Base-by-base conservation (phyloP, 2,888 invertebrate species). In the Rutpela maculata region DNA sequence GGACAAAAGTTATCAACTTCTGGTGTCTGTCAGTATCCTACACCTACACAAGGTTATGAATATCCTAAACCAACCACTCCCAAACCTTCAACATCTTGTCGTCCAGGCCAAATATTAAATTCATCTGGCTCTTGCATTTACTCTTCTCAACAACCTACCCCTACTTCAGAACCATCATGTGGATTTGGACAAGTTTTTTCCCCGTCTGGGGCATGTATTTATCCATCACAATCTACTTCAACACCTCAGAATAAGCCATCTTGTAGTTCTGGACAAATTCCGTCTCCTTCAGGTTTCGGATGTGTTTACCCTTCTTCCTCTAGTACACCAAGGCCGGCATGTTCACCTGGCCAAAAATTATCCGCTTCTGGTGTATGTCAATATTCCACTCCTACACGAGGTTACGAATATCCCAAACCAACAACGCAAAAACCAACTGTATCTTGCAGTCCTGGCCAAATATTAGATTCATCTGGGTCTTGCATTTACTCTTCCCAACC, bases 241-340 rank as follows among this genome's bases (percentile, higher is more conserved):
- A 75, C 50, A 69, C 77, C 72, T 11, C 19, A 18, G 35, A 0
- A 11, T n/a, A 63, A 22, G 19, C 62, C 62, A 15, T 7, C 62
- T 26, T 62, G 62, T 26, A 12, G 26, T 31, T 31, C 63, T 19
- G 81, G 80, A 17, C 79, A 82, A 75, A 57, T 81, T 12, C 72
- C 65, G 10, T 76, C 77, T 6, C 19, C 78, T 7, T 71, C 74
- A 3, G 78, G 79, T 22, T 66, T 76, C 38, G 26, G 74, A 17
- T 84, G 84, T 78, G 78, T 79, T 62, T 82, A 70, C 71, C 74
- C 79, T 26, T 57, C 77, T 72, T 78, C 78, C 69, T 78, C 82
- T 15, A 71, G 80, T 31, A 18, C 35, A 26, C 4, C 22, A 50
- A 7, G 9, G 1, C 65, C 22, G 6, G 9, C 9, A 2, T 59